phyloP scores from a whole-genome alignment of 2,113 vertebrate species.

The Tinamus guttatus region DNA sequence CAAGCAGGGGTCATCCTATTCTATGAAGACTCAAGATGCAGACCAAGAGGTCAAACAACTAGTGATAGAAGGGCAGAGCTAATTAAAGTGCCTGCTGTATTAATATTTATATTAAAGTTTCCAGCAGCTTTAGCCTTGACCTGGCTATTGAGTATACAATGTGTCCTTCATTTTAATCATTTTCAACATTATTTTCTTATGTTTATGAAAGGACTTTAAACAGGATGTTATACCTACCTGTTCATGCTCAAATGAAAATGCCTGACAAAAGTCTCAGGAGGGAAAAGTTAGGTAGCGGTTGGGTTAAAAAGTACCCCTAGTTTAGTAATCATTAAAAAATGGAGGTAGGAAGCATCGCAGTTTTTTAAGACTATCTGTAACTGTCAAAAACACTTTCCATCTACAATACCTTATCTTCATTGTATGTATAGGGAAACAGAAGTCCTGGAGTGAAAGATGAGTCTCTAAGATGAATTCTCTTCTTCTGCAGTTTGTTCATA shows the following conservation, averaged over 20 bases:
- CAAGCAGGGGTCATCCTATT: slow-evolving; percentile 58
- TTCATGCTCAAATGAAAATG: neutral
- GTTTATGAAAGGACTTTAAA: neutral
- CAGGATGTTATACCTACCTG: neutral
- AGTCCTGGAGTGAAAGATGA: neutral
- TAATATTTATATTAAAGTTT: slow-evolving; percentile 72
- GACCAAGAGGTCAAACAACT: slow-evolving; percentile 56
- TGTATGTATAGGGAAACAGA: neutral
- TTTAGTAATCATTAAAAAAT: neutral
- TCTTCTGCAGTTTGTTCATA: neutral
- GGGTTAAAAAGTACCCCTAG: neutral
- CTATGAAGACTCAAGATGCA: slow-evolving; percentile 56
- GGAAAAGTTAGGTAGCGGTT: neutral
- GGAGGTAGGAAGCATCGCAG: neutral
- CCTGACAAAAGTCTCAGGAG: neutral
- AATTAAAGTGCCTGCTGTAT: slow-evolving; percentile 69
- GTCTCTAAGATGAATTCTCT: neutral
- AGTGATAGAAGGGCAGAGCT: slow-evolving; percentile 60
- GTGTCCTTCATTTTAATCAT: slow-evolving; percentile 61
- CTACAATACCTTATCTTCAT: neutral
- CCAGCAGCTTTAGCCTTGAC: slow-evolving; percentile 50
- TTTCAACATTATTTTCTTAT: slow-evolving; percentile 41
- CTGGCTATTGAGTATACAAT: slow-evolving; percentile 46
- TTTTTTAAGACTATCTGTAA: neutral
- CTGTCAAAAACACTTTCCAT: neutral